Conservation (phyloP, 2,888 invertebrate species). For the Brenthis ino region DNA sequence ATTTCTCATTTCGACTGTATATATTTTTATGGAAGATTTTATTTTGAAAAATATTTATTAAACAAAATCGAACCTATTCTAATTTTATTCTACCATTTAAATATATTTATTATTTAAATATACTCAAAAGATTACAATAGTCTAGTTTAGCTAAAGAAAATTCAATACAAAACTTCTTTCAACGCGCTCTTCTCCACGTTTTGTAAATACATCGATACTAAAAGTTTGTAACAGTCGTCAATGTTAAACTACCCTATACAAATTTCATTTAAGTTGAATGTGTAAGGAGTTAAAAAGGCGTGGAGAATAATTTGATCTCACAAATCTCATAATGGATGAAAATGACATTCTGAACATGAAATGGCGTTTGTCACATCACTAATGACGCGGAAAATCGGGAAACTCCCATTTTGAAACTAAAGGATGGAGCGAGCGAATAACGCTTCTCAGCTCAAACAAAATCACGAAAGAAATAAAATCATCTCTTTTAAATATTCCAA, state of each 20-base stretch:
- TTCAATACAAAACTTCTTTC: too few species aligned
- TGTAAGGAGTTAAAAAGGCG: conserved; percentile 55
- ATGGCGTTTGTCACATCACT: conserved; percentile 74
- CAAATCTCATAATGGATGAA: conserved; percentile 72
- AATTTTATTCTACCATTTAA: too few species aligned
- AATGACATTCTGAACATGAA: conserved; percentile 74
- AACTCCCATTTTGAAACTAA: conserved; percentile 65
- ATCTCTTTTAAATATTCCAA: not conserved
- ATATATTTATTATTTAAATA: too few species aligned
- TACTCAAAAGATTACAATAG: too few species aligned
- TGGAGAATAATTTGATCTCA: conserved; percentile 68
- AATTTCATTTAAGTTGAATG: conserved; percentile 18
- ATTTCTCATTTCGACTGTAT: too few species aligned
- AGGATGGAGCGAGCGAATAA: conserved; percentile 55
- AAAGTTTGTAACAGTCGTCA: not conserved
- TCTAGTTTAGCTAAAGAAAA: too few species aligned
- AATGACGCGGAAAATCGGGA: conserved; percentile 75
- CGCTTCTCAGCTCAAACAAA: conserved; percentile 12
- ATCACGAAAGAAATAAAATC: conserved; percentile 10
- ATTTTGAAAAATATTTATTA: too few species aligned
- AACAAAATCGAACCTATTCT: too few species aligned
- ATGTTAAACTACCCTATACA: not conserved
- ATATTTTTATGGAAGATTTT: too few species aligned
- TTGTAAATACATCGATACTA: too few species aligned
- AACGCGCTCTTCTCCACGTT: too few species aligned